Conservation (phyloP, 2,797 vertebrate species). For the Ispidina lecontei region DNA sequence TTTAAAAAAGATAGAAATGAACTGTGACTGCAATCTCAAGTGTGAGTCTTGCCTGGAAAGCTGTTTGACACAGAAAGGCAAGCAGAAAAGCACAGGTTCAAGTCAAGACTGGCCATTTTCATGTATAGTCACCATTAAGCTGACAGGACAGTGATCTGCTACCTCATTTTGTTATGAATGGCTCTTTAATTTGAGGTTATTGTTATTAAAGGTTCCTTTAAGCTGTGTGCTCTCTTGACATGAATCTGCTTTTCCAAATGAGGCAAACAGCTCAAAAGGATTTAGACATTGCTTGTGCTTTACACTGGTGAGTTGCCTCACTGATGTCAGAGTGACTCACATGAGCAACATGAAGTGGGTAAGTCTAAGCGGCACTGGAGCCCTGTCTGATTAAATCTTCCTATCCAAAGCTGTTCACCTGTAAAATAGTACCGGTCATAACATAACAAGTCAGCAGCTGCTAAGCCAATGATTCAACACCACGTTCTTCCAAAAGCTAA, state of each 20-base stretch:
- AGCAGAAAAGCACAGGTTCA: background rate
- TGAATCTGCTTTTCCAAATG: background rate
- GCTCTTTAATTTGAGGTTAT: background rate
- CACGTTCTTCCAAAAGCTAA: background rate
- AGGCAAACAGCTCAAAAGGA: background rate
- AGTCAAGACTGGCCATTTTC: background rate
- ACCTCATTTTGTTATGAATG: background rate
- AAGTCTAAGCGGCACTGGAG: background rate
- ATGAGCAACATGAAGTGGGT: background rate
- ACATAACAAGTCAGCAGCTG: background rate
- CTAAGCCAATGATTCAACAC: background rate
- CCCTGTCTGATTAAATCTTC: background rate
- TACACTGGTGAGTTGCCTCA: background rate
- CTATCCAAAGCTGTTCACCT: background rate
- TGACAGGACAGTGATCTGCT: constrained; percentile 8
- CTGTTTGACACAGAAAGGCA: background rate
- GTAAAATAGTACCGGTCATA: background rate
- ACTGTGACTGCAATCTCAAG: constrained; percentile 25
- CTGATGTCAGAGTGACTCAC: background rate
- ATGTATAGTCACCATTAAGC: background rate
- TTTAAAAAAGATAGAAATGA: constrained; percentile 35
- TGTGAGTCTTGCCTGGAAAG: background rate
- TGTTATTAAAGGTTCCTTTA: background rate
- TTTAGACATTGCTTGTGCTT: background rate
- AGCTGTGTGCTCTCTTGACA: background rate